These are phyloP conservation scores for Sericinus montela DNA, from an alignment of 2,888 invertebrate species.

Conservation along the genomic window DNA sequence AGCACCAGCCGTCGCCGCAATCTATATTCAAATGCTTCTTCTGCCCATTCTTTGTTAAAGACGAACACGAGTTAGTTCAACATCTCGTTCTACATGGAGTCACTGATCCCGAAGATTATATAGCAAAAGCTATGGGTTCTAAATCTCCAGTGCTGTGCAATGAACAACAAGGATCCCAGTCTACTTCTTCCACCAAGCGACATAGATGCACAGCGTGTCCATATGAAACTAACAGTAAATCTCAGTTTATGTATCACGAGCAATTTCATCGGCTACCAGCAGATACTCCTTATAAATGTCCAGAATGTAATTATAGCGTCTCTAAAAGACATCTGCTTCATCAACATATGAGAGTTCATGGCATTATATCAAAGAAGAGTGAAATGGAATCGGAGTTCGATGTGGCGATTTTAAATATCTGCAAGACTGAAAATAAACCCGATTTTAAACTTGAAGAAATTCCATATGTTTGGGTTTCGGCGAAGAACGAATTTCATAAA, in stretches of 20 bases:
- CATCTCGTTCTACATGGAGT: slow-evolving; percentile 84
- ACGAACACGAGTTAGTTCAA: slow-evolving; percentile 83
- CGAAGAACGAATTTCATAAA: slow-evolving; percentile 85
- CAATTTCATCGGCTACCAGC: slow-evolving; percentile 87
- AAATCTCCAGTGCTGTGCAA: slow-evolving; percentile 53
- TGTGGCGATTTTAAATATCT: slow-evolving; percentile 35
- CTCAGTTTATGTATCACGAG: slow-evolving; percentile 91
- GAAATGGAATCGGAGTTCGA: slow-evolving; percentile 66
- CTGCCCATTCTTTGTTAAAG: slow-evolving; percentile 88
- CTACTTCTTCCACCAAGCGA: slow-evolving; percentile 72
- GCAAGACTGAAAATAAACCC: slow-evolving; percentile 36
- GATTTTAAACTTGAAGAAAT: slow-evolving; percentile 78
- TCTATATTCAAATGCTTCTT: slow-evolving; percentile 88
- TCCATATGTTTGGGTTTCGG: slow-evolving; percentile 87
- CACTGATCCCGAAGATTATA: slow-evolving; percentile 72
- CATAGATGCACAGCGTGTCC: slow-evolving; percentile 90
- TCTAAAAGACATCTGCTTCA: slow-evolving; percentile 89
- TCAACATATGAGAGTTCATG: slow-evolving; percentile 89
- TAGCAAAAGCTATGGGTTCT: slow-evolving; percentile 63
- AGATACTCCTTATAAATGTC: slow-evolving; percentile 88
- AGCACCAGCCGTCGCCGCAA: slow-evolving; percentile 83
- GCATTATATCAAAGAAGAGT: slow-evolving; percentile 69
- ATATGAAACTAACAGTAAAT: slow-evolving; percentile 91
- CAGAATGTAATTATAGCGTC: slow-evolving; percentile 89
- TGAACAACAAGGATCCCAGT: slow-evolving; percentile 32